Evolutionary conservation across 2,888 invertebrate species (phyloP), one percentile per base, ranked within the genome.

Genomic region (Drosophila anceps): DNA sequence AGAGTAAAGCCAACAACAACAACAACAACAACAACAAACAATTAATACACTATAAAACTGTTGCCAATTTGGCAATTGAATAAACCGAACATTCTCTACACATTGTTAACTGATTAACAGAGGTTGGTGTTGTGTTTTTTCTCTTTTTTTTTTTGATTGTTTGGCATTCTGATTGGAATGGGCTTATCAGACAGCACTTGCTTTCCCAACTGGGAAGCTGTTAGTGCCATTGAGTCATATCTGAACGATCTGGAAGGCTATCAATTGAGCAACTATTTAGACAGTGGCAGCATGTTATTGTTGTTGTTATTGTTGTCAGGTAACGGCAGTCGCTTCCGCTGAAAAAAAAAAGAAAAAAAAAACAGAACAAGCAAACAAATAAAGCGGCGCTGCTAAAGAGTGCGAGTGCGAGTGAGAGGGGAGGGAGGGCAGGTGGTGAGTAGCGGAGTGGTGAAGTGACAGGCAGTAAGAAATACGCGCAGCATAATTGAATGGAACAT

Each of bases 401-500:
- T 33, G 44, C 24, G 33, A 33, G 43, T 37, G n/a, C 37, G 27
- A 24, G 9, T 20, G 24, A 8, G 10, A 41, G 18, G 18, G 13
- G 13, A 2, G 20, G 1, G 7, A 13, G 9, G 48, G 27, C 0
- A 24, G 20, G 20, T 20, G 44, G 3, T 27, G 9, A 50, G 31
- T 27, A 5, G 9, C 24, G 29, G 39, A 48, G 35, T 39, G 39
- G 24, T 5, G 20, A 20, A 13, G 24, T 18, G 18, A 41, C 31
- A 20, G 31, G 43, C 33, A 51, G 29, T 35, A 24, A 31, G 51
- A 29, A 18, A 29, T 20, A 59, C 48, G 43, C 51, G 46, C 69
- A 81, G 69, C 81, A 86, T 86, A 83, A 83, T 83, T 83, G 87
- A 83, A 81, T 88, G 86, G 69, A 77, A 82, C 80, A 67, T 57